Evolutionary conservation across 1,140 invertebrate species (phyloP).

Genomic region (Drosophila neocordata): DNA sequence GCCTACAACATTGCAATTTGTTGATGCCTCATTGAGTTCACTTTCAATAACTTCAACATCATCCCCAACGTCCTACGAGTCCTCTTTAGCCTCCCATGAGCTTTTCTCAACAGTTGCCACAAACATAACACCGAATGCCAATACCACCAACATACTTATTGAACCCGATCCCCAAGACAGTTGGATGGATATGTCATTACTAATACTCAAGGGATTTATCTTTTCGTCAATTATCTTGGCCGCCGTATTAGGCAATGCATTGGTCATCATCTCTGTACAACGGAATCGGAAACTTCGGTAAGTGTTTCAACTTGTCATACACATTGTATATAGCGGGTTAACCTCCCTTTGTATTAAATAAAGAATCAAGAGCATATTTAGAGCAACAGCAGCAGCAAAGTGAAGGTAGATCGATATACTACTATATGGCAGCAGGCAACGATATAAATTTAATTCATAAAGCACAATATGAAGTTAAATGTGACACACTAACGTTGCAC

Average conservation of each 20-base stretch:
- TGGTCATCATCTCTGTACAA: constrained; percentile 89
- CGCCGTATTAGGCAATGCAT: constrained; percentile 93
- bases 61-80: constrained; percentile 37
- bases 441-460: constrained; percentile 69
- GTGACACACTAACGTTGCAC: constrained; percentile 44
- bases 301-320: constrained; percentile 27
- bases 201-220: constrained; percentile 89
- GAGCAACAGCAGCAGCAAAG: constrained; percentile 3
- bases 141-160: constrained; percentile 41
- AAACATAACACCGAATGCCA: constrained; percentile 56
- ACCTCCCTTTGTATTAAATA: constrained; percentile 40
- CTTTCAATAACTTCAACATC: constrained; percentile 71
- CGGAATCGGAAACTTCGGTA: constrained; percentile 82
- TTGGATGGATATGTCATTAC: constrained; percentile 84
- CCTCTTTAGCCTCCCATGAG: constrained; percentile 35
- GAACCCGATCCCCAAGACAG: constrained; percentile 60
- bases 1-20: constrained; percentile 64
- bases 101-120: constrained; percentile 54
- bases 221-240: constrained; percentile 93
- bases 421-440: background rate
- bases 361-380: constrained; percentile 26
- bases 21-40: constrained; percentile 74
- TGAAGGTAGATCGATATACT: background rate
- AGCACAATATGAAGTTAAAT: constrained; percentile 68
- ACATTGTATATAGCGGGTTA: background rate